Conservation (phyloP, 2,888 invertebrate genomes). For the Margaritifera margaritifera region DNA sequence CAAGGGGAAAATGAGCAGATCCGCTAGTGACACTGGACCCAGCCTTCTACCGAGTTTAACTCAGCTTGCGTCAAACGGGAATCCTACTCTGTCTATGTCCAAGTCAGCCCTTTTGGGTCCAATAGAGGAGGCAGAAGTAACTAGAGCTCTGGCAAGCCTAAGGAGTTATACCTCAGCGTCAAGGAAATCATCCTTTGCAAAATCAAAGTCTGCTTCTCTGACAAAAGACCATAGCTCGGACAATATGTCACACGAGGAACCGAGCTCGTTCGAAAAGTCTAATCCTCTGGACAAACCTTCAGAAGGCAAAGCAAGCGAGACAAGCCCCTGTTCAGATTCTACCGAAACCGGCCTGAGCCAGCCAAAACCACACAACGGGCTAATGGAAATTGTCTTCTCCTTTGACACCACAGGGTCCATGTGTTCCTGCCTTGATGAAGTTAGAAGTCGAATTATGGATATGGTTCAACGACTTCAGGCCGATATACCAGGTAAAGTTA, state of each 20-base stretch:
- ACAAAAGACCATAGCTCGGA: not conserved
- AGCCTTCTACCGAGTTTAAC: not conserved
- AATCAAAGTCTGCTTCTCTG: slow-evolving; percentile 1
- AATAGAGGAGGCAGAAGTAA: slow-evolving; percentile 24
- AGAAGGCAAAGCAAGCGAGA: not conserved
- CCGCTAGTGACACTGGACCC: no score
- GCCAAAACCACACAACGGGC: slow-evolving; percentile 37
- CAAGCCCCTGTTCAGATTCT: not conserved
- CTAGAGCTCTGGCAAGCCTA: slow-evolving; percentile 19
- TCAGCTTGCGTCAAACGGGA: not conserved
- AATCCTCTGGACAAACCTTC: no score
- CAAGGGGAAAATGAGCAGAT: no score
- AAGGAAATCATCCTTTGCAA: not conserved
- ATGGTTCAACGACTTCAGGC: slow-evolving; percentile 53
- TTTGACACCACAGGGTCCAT: slow-evolving; percentile 68
- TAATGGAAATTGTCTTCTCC: slow-evolving; percentile 60
- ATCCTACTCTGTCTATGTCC: slow-evolving; percentile 8
- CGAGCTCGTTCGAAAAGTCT: no score
- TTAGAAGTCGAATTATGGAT: slow-evolving; percentile 47
- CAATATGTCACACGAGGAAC: no score
- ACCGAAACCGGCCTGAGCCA: slow-evolving; percentile 6
- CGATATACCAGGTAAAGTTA: slow-evolving; percentile 53
- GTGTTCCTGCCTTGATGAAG: slow-evolving; percentile 52
- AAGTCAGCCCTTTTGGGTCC: slow-evolving; percentile 12
- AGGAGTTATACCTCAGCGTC: slow-evolving; percentile 15